Conservation (phyloP, 2,113 vertebrate species). For the Lasiurus borealis region DNA sequence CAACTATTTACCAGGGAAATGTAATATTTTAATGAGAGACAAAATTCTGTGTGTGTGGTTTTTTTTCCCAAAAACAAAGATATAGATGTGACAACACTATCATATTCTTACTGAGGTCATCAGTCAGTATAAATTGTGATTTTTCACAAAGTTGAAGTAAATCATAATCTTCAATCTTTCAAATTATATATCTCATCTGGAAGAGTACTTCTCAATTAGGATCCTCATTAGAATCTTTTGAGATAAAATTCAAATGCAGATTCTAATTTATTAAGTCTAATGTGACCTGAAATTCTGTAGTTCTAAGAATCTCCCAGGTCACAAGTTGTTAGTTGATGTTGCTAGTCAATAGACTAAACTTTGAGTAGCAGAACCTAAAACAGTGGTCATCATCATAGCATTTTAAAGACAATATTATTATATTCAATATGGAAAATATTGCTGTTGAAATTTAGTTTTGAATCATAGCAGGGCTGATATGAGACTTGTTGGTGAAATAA, state of each 20-base stretch:
- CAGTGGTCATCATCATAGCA: background rate
- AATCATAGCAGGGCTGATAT: background rate
- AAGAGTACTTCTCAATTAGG: background rate
- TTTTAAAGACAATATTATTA: conserved; percentile 24
- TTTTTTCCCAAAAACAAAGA: background rate
- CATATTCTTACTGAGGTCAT: background rate
- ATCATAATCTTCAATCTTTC: background rate
- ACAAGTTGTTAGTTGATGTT: background rate
- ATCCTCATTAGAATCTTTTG: background rate
- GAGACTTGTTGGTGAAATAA: conserved; percentile 32
- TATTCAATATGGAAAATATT: background rate
- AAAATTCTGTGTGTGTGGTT: background rate
- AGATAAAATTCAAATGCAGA: background rate
- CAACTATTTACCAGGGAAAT: background rate
- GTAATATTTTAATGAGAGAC: background rate
- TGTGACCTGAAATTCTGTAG: background rate
- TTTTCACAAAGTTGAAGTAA: conserved; percentile 6
- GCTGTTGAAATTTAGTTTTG: conserved; percentile 44
- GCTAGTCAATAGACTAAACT: background rate
- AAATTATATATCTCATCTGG: background rate
- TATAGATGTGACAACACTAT: background rate
- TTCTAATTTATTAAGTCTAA: background rate
- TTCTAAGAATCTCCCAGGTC: background rate
- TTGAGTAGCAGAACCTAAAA: background rate
- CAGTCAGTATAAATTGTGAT: background rate